These are phyloP conservation scores for Ophiothrix spiculata DNA, from an alignment of 35 echinoderm and acorn worm genomes.

Conservation along the genomic window DNA sequence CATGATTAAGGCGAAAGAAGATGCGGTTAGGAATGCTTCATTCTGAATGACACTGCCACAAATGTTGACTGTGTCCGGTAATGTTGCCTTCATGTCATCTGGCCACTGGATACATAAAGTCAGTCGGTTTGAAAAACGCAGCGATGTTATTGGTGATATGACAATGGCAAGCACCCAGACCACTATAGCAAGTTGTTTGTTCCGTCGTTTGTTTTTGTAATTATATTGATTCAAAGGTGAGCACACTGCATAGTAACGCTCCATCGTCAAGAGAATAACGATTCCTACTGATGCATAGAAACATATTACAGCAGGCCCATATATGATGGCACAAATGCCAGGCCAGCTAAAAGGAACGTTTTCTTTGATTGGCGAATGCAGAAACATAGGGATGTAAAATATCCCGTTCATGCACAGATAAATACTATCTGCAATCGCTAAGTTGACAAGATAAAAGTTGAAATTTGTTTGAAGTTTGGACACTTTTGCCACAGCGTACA, in stretches of 20 bases:
- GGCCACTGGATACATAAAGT: constrained; percentile 44
- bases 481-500: constrained; percentile 29
- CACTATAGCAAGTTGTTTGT: constrained; percentile 13
- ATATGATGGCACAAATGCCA: constrained; percentile 15
- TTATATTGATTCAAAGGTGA: constrained; percentile 46
- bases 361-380: background rate
- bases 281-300: constrained; percentile 59
- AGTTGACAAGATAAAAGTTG: constrained; percentile 61
- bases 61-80: background rate
- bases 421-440: constrained; percentile 53
- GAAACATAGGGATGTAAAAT: constrained; percentile 8
- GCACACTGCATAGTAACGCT: constrained; percentile 68
- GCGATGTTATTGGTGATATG: constrained; percentile 24
- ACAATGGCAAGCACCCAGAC: constrained; percentile 42
- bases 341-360: background rate
- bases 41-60: background rate
- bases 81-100: background rate
- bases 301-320: constrained; percentile 4
- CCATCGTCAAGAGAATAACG: constrained; percentile 52
- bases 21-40: background rate
- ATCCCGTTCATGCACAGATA: constrained; percentile 18
- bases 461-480: constrained; percentile 54
- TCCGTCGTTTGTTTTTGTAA: constrained; percentile 25
- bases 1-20: background rate
- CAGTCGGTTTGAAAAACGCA: background rate